phyloP scores from a whole-genome alignment of 2,888 invertebrate species.

The Tetranychus truncatus region DNA sequence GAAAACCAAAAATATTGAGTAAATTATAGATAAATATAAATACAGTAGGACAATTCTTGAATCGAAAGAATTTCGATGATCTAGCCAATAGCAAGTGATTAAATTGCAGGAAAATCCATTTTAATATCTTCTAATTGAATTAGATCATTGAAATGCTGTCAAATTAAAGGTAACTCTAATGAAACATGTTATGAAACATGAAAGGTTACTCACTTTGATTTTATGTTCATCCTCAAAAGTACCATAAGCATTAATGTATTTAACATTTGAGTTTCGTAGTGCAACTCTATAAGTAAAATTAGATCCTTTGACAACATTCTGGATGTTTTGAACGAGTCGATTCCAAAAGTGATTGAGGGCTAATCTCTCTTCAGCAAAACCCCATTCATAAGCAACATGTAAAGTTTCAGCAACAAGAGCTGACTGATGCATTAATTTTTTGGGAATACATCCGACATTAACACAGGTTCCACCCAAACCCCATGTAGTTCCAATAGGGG shows the following conservation, averaged over 20 bases:
- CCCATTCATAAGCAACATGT: constrained; percentile 41
- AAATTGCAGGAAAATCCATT: no score
- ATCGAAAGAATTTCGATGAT: no score
- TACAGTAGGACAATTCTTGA: not conserved
- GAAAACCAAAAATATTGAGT: not conserved
- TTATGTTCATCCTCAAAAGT: constrained; percentile 60
- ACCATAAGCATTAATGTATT: constrained; percentile 64
- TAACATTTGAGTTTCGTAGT: constrained; percentile 71
- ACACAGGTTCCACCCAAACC: constrained; percentile 82
- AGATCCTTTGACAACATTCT: constrained; percentile 79
- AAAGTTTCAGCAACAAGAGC: constrained; percentile 53
- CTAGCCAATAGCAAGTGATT: no score
- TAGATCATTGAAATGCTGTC: no score
- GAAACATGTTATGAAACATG: no score
- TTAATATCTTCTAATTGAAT: no score
- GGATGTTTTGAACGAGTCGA: constrained; percentile 52
- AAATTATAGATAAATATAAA: not conserved
- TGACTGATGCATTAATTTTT: constrained; percentile 93
- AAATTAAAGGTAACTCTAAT: no score
- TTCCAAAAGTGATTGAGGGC: constrained; percentile 43
- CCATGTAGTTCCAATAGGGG: constrained; percentile 39
- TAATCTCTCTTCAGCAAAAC: constrained; percentile 30
- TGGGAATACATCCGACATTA: constrained; percentile 93
- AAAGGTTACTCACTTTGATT: constrained; percentile 35
- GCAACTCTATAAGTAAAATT: constrained; percentile 88